These are phyloP conservation scores for Pteruthius melanotis DNA, from an alignment of 2,113 vertebrate genomes.

Conservation along the genomic window DNA sequence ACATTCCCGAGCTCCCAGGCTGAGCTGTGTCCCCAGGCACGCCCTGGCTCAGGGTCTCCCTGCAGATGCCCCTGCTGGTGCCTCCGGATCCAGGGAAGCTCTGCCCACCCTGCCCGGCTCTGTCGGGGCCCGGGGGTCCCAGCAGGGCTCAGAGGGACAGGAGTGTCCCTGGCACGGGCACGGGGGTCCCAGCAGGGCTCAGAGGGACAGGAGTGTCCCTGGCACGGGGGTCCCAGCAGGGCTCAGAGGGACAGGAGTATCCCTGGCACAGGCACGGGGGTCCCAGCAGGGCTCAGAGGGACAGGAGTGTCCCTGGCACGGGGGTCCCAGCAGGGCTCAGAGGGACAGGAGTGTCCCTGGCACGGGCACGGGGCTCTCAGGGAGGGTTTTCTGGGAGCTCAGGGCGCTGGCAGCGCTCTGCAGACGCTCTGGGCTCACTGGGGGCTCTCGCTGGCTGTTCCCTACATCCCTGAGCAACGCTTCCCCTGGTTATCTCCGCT, in stretches of 20 bases:
- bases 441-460: background rate
- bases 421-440: background rate
- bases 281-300: no score
- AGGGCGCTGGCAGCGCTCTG: background rate
- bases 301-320: no score
- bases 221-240: no score
- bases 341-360: background rate
- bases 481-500: slow-evolving; percentile 8
- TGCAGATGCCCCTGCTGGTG: background rate
- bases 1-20: background rate
- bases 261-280: no score
- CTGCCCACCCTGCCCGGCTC: background rate
- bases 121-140: no score
- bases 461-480: background rate
- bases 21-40: background rate
- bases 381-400: background rate
- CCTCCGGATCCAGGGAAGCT: background rate
- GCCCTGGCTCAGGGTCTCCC: background rate
- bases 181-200: no score
- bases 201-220: no score
- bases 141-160: no score
- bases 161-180: background rate
- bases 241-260: no score
- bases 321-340: no score
- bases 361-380: background rate